A percentile compares a stretch with the other conserved stretches of the same genome.
phyloP scores from a whole-genome alignment of 2,888 invertebrate species.

The Hyposoter didymator region DNA sequence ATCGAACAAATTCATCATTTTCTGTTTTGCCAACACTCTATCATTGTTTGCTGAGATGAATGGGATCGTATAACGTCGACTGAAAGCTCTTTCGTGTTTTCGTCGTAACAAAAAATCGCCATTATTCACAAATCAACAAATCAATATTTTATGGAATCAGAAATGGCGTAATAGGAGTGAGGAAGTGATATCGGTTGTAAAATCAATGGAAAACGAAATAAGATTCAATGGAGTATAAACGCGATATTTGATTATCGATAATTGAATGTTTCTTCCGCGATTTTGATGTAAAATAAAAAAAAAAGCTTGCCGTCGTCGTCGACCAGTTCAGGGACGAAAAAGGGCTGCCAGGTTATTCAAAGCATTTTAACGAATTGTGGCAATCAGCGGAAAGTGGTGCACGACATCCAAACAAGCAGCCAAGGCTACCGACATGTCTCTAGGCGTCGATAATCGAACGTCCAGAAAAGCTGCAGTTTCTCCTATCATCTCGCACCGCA shows the following conservation, averaged over 20 bases:
- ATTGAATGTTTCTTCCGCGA: neutral
- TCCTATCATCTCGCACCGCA: slow-evolving; percentile 20
- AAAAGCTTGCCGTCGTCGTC: neutral
- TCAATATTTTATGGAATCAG: neutral
- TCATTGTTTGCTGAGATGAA: neutral
- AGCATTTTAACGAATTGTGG: slow-evolving; percentile 29
- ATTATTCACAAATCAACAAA: neutral
- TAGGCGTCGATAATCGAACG: slow-evolving; percentile 9
- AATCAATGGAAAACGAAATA: neutral
- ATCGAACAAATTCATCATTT: neutral
- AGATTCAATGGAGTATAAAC: neutral
- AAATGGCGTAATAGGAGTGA: neutral
- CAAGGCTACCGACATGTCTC: slow-evolving; percentile 71
- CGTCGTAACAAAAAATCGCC: neutral
- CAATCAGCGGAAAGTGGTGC: slow-evolving; percentile 41
- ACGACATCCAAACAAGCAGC: slow-evolving; percentile 67
- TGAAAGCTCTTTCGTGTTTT: neutral
- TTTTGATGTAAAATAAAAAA: neutral
- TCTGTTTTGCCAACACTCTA: neutral
- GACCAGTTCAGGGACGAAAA: neutral
- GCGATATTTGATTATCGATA: neutral
- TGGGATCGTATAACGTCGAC: neutral
- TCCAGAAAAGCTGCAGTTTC: neutral
- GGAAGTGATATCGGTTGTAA: neutral
- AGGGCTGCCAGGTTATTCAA: neutral